Evolutionary conservation across 2,888 invertebrate species (phyloP).

Genomic region (Beris morrisii): DNA sequence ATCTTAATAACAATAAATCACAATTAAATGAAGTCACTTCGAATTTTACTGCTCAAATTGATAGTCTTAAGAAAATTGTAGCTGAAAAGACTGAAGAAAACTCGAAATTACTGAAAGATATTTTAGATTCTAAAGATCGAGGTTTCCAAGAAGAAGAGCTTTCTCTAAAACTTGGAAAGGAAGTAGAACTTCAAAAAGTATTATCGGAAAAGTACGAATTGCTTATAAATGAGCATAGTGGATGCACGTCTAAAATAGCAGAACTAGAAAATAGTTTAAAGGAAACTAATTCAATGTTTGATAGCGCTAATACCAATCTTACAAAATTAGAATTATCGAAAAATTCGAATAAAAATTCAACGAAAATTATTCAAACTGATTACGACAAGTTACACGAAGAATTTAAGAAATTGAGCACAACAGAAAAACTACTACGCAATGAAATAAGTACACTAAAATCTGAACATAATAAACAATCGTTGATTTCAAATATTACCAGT

Average conservation of each 20-base stretch:
- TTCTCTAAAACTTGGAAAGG: slow-evolving; percentile 2
- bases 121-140: neutral
- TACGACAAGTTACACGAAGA: slow-evolving; percentile 11
- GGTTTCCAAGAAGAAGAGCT: slow-evolving; percentile 4
- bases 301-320: slow-evolving; percentile 10
- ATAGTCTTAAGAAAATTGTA: slow-evolving; percentile 10
- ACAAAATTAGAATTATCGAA: slow-evolving; percentile 5
- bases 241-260: slow-evolving; percentile 10
- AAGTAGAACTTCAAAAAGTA: slow-evolving; percentile 9
- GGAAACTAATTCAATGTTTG: slow-evolving; percentile 3
- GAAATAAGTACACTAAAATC: slow-evolving; percentile 16
- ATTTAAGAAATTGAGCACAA: neutral
- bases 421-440: slow-evolving; percentile 7
- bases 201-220: slow-evolving; percentile 11
- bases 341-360: neutral
- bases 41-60: slow-evolving; percentile 21
- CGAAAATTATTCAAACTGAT: neutral
- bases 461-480: neutral
- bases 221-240: slow-evolving; percentile 8
- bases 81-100: slow-evolving; percentile 16
- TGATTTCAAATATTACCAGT: neutral
- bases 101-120: slow-evolving; percentile 5
- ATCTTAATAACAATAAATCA: slow-evolving; percentile 47
- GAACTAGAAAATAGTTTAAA: neutral
- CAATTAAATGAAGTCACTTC: slow-evolving; percentile 60